Percentiles rank a stretch among this genome's conserved stretches.
These are phyloP conservation scores for Hypselothyrea guttata DNA, from an alignment of 2,888 invertebrate species.

Conservation along the genomic window DNA sequence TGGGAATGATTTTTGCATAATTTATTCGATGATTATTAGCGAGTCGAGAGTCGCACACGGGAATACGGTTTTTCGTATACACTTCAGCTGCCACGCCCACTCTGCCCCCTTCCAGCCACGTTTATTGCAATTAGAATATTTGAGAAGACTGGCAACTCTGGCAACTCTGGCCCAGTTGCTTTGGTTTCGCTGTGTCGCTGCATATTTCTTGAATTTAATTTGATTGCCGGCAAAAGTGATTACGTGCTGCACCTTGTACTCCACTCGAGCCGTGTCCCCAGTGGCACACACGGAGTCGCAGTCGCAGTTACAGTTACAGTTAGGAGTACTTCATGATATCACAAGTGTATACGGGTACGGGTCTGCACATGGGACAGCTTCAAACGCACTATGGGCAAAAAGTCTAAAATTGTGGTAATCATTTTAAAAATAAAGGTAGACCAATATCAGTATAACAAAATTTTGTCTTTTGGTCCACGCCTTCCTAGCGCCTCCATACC, in stretches of 20 bases:
- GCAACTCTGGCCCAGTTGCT: slow-evolving; percentile 37
- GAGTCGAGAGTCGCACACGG: slow-evolving; percentile 10
- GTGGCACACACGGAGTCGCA: not conserved
- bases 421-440: too few relatives aligned
- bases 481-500: too few relatives aligned
- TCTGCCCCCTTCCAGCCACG: slow-evolving; percentile 66
- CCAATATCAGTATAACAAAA: too few relatives aligned
- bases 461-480: too few relatives aligned
- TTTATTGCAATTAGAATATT: slow-evolving; percentile 78
- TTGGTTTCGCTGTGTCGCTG: slow-evolving; percentile 61
- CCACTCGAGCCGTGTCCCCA: too few relatives aligned
- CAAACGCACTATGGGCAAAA: too few relatives aligned
- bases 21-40: slow-evolving; percentile 82
- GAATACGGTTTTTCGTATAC: not conserved
- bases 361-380: slow-evolving; percentile 63
- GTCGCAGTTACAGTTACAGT: slow-evolving; percentile 5
- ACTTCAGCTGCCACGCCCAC: not conserved
- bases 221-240: slow-evolving; percentile 66
- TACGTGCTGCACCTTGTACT: slow-evolving; percentile 51
- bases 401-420: too few relatives aligned
- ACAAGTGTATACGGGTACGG: slow-evolving; percentile 5
- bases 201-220: slow-evolving; percentile 76
- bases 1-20: slow-evolving; percentile 81
- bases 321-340: not conserved
- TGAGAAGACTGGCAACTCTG: slow-evolving; percentile 9